phyloP scores from a whole-genome alignment of 1,140 invertebrate genomes.

The Formica exsecta region DNA sequence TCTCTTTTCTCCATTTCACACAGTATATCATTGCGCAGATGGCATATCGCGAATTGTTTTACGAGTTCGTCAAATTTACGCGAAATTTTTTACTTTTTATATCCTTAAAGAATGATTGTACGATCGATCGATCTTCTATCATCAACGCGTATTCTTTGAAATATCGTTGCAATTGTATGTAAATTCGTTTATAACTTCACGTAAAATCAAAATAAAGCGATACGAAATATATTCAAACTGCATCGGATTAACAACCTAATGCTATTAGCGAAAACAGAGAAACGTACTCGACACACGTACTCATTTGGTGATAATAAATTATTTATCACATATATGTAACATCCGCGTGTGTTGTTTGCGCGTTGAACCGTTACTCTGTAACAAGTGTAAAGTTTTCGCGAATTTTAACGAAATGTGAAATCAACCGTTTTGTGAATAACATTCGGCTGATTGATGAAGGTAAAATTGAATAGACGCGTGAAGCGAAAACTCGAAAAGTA shows the following conservation, averaged over 20 bases:
- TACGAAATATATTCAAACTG: conserved; percentile 8
- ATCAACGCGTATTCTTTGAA: not conserved
- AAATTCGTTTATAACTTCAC: not conserved
- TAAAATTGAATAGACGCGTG: conserved; percentile 17
- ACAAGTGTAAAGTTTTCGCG: not conserved
- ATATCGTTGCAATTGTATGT: not conserved
- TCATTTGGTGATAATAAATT: not conserved
- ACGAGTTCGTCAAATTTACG: not conserved
- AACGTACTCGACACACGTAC: not conserved
- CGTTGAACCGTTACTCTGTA: not conserved
- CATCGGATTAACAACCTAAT: not conserved
- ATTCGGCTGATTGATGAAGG: conserved; percentile 30
- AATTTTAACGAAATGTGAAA: not conserved
- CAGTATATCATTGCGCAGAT: not conserved
- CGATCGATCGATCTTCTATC: not conserved
- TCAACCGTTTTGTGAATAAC: not conserved
- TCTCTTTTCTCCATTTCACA: not conserved
- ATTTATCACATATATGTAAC: not conserved
- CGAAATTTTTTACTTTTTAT: not conserved
- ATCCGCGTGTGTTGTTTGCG: not conserved
- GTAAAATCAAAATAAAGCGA: not conserved
- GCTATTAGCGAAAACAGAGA: not conserved
- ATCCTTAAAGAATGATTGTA: not conserved
- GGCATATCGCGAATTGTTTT: not conserved
- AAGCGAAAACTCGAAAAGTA: not conserved